Conservation (phyloP, 2,888 invertebrate species). For the Noctua janthe region DNA sequence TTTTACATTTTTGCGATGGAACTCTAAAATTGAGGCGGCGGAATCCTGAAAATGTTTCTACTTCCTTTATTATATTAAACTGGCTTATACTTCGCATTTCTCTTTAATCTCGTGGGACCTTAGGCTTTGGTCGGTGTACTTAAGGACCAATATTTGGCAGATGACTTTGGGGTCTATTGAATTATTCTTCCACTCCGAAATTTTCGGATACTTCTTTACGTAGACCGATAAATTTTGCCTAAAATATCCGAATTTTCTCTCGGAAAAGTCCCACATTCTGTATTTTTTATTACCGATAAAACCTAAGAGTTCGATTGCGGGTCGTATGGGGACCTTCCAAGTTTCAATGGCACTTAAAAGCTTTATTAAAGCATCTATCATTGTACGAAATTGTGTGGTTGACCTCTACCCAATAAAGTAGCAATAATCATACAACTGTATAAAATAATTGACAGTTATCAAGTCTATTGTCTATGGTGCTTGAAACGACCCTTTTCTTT, state of each 20-base stretch:
- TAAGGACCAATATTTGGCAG: constrained; percentile 32
- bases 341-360: constrained; percentile 10
- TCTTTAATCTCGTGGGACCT: constrained; percentile 30
- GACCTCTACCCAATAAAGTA: constrained; percentile 12
- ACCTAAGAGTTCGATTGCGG: neutral
- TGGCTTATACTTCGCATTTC: constrained; percentile 29
- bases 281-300: constrained; percentile 16
- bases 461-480: constrained; percentile 34
- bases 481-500: constrained; percentile 20
- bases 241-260: neutral
- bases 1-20: constrained; percentile 58
- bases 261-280: neutral
- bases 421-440: constrained; percentile 3
- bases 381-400: constrained; percentile 18
- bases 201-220: constrained; percentile 22
- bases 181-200: constrained; percentile 43
- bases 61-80: constrained; percentile 52
- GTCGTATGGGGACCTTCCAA: neutral
- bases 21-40: constrained; percentile 48
- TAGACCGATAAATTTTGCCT: neutral
- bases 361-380: constrained; percentile 38
- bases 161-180: constrained; percentile 41
- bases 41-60: constrained; percentile 53
- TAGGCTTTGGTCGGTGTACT: constrained; percentile 17
- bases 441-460: constrained; percentile 57